These are phyloP conservation scores for Watsonalla cultraria DNA, from an alignment of 2,888 invertebrate genomes.

Conservation along the genomic window DNA sequence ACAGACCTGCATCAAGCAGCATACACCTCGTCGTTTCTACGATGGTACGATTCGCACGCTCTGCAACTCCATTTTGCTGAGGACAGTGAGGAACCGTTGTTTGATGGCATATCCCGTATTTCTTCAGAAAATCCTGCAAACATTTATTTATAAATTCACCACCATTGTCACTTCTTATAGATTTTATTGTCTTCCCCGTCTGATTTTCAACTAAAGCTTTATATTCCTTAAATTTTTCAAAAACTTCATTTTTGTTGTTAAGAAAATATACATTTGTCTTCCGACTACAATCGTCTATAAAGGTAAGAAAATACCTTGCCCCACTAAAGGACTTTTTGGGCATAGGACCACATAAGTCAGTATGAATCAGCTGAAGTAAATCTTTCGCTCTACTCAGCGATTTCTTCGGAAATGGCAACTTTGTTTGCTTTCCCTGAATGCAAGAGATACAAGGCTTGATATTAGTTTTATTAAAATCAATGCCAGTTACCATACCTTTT, in stretches of 20 bases:
- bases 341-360: slow-evolving; percentile 14
- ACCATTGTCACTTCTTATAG: neutral
- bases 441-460: slow-evolving; percentile 13
- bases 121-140: slow-evolving; percentile 6
- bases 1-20: slow-evolving; percentile 13
- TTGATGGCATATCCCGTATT: slow-evolving; percentile 19
- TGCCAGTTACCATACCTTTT: slow-evolving; percentile 12
- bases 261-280: slow-evolving; percentile 6
- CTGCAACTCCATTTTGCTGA: slow-evolving; percentile 19
- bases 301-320: slow-evolving; percentile 9
- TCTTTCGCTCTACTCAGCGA: no score
- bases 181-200: slow-evolving; percentile 7
- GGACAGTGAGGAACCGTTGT: slow-evolving; percentile 18
- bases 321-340: slow-evolving; percentile 6
- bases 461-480: slow-evolving; percentile 7
- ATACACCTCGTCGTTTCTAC: slow-evolving; percentile 17
- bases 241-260: slow-evolving; percentile 6
- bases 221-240: no score
- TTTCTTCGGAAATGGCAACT: slow-evolving; percentile 11
- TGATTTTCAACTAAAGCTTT: slow-evolving; percentile 22
- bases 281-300: slow-evolving; percentile 8
- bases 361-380: slow-evolving; percentile 13
- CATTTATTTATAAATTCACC: neutral
- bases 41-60: slow-evolving; percentile 14
- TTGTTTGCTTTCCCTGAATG: slow-evolving; percentile 12